A percentile compares a stretch with the other conserved stretches of the same genome.
Conservation (phyloP, 2,888 invertebrate genomes). For the Anaspis maculata region DNA sequence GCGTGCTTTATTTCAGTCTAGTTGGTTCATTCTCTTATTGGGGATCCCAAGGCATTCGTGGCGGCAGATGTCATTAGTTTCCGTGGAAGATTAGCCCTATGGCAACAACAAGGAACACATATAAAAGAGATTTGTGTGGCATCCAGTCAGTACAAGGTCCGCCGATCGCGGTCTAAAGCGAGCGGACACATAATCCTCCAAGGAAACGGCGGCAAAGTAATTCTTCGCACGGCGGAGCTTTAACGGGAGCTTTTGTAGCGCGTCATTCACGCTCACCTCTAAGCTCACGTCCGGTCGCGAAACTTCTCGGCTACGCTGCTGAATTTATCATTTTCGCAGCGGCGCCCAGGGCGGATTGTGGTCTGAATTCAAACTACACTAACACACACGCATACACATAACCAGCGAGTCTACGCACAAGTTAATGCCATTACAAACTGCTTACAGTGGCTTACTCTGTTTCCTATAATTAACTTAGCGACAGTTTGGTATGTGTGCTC, state of each 20-base stretch:
- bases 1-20: no score
- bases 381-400: no score
- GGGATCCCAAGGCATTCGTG: no score
- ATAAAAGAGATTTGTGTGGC: no score
- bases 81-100: no score
- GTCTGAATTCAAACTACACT: slow-evolving; percentile 15
- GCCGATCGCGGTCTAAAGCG: no score
- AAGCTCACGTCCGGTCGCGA: slow-evolving; percentile 19
- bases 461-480: slow-evolving; percentile 23
- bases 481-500: slow-evolving; percentile 18
- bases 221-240: slow-evolving; percentile 16
- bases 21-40: no score
- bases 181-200: no score
- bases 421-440: slow-evolving; percentile 24
- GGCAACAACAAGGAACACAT: no score
- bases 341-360: slow-evolving; percentile 15
- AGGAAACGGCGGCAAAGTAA: slow-evolving; percentile 16
- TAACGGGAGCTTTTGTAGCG: slow-evolving; percentile 16
- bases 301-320: slow-evolving; percentile 15
- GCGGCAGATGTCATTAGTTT: no score
- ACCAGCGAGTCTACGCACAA: no score
- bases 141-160: no score
- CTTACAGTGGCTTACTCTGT: slow-evolving; percentile 23
- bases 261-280: slow-evolving; percentile 18
- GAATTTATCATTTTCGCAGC: slow-evolving; percentile 15